A percentile compares a stretch with the other conserved stretches of the same genome.
Evolutionary conservation across 2,888 invertebrate genomes (phyloP).

Genomic region (Leucania comma): DNA sequence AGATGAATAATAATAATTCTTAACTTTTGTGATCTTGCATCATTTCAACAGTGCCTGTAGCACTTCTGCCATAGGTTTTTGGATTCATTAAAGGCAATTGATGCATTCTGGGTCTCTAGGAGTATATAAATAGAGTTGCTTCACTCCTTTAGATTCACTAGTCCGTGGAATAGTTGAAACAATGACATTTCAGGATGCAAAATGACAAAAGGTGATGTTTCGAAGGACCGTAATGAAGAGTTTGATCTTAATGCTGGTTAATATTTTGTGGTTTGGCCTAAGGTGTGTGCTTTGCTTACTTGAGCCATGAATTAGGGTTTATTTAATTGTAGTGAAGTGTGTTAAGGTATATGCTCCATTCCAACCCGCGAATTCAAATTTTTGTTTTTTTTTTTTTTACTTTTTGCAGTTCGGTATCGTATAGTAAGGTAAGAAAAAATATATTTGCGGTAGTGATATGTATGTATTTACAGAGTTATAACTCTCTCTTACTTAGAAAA

Average conservation of each 20-base stretch:
- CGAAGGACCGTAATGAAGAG: background rate
- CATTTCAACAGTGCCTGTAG: background rate
- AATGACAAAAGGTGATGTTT: constrained; percentile 1
- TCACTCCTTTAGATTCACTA: background rate
- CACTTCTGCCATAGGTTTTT: background rate
- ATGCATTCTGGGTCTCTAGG: too few relatives aligned
- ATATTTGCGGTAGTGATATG: too few relatives aligned
- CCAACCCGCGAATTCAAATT: too few relatives aligned
- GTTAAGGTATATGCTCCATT: too few relatives aligned
- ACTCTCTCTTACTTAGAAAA: too few relatives aligned
- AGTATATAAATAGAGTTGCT: too few relatives aligned
- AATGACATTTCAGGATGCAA: background rate
- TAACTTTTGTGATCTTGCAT: background rate
- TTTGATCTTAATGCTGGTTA: too few relatives aligned
- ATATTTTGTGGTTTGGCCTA: background rate
- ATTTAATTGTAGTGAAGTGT: background rate
- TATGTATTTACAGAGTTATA: too few relatives aligned
- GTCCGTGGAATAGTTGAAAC: background rate
- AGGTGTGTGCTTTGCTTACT: constrained; percentile 19
- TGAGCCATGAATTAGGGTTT: background rate
- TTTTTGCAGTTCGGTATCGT: too few relatives aligned
- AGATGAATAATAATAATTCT: too few relatives aligned
- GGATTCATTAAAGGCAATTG: background rate
- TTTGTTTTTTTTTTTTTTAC: too few relatives aligned
- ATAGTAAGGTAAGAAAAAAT: too few relatives aligned